A percentile compares a stretch with the other conserved stretches of the same genome.
These are phyloP conservation scores for Electrophaes corylata DNA, from an alignment of 2,888 invertebrate species.

Conservation along the genomic window DNA sequence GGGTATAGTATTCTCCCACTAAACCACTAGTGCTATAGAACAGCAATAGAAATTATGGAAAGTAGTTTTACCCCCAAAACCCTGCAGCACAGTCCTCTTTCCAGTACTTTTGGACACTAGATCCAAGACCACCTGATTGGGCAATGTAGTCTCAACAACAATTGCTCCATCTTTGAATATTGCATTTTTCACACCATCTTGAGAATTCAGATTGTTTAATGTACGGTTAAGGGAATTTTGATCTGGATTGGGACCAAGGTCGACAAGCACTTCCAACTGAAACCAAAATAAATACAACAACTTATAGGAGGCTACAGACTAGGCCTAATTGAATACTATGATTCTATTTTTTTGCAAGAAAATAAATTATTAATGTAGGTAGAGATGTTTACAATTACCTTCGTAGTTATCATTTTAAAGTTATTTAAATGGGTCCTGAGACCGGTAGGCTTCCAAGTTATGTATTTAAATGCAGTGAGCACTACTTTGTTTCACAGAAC, in stretches of 20 bases:
- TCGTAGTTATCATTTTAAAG: slow-evolving; percentile 13
- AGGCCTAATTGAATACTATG: no score
- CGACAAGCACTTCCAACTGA: slow-evolving; percentile 70
- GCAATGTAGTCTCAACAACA: slow-evolving; percentile 87
- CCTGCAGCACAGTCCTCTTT: slow-evolving; percentile 89
- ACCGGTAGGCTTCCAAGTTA: no score
- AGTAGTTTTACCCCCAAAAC: slow-evolving; percentile 86
- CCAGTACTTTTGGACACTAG: slow-evolving; percentile 86
- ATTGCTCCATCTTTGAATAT: slow-evolving; percentile 87
- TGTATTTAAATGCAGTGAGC: no score
- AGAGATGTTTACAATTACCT: no score
- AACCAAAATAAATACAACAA: slow-evolving; percentile 30
- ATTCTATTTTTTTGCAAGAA: no score
- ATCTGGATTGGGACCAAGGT: slow-evolving; percentile 61
- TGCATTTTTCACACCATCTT: slow-evolving; percentile 59
- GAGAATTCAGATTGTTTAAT: slow-evolving; percentile 54
- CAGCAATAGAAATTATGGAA: background rate
- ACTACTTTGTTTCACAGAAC: no score
- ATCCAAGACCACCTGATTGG: slow-evolving; percentile 76
- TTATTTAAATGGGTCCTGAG: no score
- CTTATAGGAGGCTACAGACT: background rate
- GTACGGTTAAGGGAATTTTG: slow-evolving; percentile 52
- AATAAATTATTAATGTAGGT: no score
- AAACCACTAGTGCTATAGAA: no score
- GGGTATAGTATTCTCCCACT: no score